These are phyloP conservation scores for Leucophenga varia DNA, from an alignment of 1,140 invertebrate genomes.

Conservation along the genomic window DNA sequence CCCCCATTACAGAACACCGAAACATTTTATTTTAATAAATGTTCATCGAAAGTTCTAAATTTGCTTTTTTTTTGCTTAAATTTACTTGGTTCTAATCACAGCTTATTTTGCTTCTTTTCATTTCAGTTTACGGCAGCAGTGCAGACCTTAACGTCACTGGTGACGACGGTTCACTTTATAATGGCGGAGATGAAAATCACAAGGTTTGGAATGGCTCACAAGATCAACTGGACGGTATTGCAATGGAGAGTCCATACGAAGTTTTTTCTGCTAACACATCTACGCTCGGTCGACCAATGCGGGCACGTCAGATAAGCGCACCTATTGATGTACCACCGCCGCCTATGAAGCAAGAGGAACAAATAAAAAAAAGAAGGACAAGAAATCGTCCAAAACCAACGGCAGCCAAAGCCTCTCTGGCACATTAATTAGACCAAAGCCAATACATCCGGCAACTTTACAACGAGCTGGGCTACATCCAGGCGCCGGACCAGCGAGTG, in stretches of 20 bases:
- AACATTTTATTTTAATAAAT: constrained; percentile 13
- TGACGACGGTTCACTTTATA: constrained; percentile 76
- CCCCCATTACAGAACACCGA: no score
- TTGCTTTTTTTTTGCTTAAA: neutral
- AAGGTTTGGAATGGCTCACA: constrained; percentile 86
- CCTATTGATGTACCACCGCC: constrained; percentile 79
- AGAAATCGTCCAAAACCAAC: constrained; percentile 44
- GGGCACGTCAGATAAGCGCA: constrained; percentile 77
- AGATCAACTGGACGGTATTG: constrained; percentile 68
- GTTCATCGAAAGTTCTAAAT: constrained; percentile 18
- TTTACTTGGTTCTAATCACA: neutral
- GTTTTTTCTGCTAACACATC: constrained; percentile 64
- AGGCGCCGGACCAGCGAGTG: constrained; percentile 18
- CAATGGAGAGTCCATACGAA: constrained; percentile 66
- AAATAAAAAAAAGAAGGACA: constrained; percentile 47
- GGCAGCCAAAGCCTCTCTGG: constrained; percentile 54
- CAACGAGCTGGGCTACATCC: constrained; percentile 30
- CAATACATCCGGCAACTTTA: constrained; percentile 43
- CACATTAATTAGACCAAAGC: constrained; percentile 52
- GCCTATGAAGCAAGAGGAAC: constrained; percentile 48
- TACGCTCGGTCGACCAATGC: constrained; percentile 72
- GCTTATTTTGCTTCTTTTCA: neutral
- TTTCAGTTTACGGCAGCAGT: constrained; percentile 58
- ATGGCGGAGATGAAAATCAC: constrained; percentile 89
- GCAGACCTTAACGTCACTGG: constrained; percentile 60